These are phyloP conservation scores for Drosophila kikkawai DNA, from an alignment of 1,140 invertebrate genomes.

Conservation along the genomic window DNA sequence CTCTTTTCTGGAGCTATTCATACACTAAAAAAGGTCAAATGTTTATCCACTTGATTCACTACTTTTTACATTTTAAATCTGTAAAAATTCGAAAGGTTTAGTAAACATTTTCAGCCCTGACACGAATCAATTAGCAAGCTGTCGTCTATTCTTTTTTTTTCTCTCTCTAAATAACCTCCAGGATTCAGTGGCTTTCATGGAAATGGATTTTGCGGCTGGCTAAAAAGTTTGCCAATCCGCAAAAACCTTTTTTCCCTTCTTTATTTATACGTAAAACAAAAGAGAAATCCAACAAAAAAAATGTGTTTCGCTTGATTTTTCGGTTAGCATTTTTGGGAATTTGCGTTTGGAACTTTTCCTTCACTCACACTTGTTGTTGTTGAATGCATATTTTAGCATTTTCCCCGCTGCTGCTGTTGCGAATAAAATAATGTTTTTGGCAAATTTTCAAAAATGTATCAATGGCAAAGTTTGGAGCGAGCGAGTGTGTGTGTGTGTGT, in stretches of 20 bases:
- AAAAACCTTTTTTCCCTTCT: constrained; percentile 13
- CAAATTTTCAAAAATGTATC: constrained; percentile 68
- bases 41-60: background rate
- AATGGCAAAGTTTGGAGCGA: constrained; percentile 44
- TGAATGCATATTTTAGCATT: constrained; percentile 46
- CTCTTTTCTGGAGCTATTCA: background rate
- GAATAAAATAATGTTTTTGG: constrained; percentile 61
- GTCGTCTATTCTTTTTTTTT: constrained; percentile 4
- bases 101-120: background rate
- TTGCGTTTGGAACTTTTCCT: constrained; percentile 29
- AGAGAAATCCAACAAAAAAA: constrained; percentile 28
- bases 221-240: constrained; percentile 38
- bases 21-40: background rate
- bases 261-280: constrained; percentile 22
- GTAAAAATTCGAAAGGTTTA: background rate
- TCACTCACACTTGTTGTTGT: background rate
- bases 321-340: constrained; percentile 29
- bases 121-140: constrained; percentile 34
- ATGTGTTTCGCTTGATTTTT: constrained; percentile 38
- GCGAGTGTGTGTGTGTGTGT: constrained; percentile 1
- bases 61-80: background rate
- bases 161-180: background rate
- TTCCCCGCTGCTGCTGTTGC: constrained; percentile 31
- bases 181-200: constrained; percentile 23
- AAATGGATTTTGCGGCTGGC: constrained; percentile 47